Evolutionary conservation across 2,113 vertebrate genomes (phyloP), one percentile per base, ranked within the genome.

Genomic region (Proterorhinus semilunaris): DNA sequence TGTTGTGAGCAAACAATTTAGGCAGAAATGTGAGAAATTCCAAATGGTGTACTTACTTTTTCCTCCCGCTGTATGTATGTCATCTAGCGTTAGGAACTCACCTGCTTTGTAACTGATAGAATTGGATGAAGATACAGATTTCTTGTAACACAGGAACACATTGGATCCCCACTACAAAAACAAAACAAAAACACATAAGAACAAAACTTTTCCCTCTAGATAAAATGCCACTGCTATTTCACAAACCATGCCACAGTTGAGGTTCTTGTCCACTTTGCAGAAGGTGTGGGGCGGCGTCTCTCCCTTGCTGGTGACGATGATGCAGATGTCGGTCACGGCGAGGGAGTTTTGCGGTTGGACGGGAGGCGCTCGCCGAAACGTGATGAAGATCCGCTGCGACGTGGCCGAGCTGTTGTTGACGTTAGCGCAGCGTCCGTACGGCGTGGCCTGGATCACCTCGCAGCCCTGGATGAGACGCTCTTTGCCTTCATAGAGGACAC

Each of bases 131-230:
- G 96, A 96, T 6, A 99, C 95, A 2, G 98, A 99, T 78, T 99
- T 99, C 94, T 99, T 99, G 69, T 99, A 99, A 89, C 98, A 99
- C 58, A 99, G 88, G 89, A 94, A 99, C 51, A 99, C 97, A 81
- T 83, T 99, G 87, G 98, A 99, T 75, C 98, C 98, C 98, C 97
- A 99, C 98, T 99, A 88, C 13, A 86, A 44, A 27, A 61, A 8
- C 49, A 6, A 5, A 6, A 48, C 13, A 48, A 6, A 71, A 27
- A 73, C 0, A 48, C 43, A 1, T 16, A 36, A 36, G 4, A 36
- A 36, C 27, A 36, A 36, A 36, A 4, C 6, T 0, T 61, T 15
- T n/a, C 0, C 10, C 0, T 44, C 42, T 5, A 7, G 8, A 53
- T 57, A 17, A 47, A 6, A 27, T 9, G 12, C 16, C 6, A 1